phyloP scores from a whole-genome alignment of 2,888 invertebrate species.

The Scaptomyza cyrtandrae region DNA sequence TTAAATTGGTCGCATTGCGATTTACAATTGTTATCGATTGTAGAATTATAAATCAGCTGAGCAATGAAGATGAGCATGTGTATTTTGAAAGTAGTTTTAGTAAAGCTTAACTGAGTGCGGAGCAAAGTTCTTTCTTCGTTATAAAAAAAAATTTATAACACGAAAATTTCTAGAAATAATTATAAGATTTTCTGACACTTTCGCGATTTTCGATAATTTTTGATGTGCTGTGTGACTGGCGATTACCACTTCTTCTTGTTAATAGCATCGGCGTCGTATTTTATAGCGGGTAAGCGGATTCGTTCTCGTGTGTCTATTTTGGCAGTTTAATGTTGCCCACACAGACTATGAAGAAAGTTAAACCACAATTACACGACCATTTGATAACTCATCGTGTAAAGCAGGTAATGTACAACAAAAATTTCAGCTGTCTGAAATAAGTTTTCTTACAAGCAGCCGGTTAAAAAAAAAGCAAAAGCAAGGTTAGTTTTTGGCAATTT shows the following conservation, averaged over 20 bases:
- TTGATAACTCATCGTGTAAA: constrained; percentile 87
- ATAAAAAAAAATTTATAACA: background rate
- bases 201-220: background rate
- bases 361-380: constrained; percentile 85
- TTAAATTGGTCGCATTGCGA: background rate
- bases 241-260: constrained; percentile 30
- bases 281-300: constrained; percentile 48
- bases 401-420: constrained; percentile 79
- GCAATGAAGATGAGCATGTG: background rate
- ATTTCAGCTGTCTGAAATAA: background rate
- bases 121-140: background rate
- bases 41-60: constrained; percentile 7
- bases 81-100: background rate
- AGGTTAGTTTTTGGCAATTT: constrained; percentile 57
- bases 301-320: constrained; percentile 46
- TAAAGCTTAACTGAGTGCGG: background rate
- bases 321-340: constrained; percentile 27
- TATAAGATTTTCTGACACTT: background rate
- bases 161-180: background rate
- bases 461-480: constrained; percentile 44
- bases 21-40: background rate
- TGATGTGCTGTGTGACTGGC: constrained; percentile 12
- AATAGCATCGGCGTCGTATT: constrained; percentile 60
- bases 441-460: constrained; percentile 43
- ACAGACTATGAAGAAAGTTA: constrained; percentile 80